Percentiles rank a stretch among this genome's conserved stretches.
These are phyloP conservation scores for Agapostemon virescens DNA, from an alignment of 2,888 invertebrate genomes.

Conservation along the genomic window DNA sequence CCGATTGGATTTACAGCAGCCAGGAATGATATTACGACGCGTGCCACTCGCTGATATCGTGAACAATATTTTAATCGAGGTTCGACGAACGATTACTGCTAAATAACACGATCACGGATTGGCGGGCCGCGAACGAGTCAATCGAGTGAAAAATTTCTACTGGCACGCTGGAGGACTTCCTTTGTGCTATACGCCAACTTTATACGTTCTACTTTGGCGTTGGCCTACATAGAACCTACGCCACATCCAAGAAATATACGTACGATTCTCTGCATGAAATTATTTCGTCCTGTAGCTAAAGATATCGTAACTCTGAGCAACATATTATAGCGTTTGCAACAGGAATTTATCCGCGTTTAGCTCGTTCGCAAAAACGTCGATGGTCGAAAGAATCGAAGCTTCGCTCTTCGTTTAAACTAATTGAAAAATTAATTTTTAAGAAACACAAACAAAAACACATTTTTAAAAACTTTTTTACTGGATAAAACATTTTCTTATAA, in stretches of 20 bases:
- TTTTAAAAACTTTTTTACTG: too few relatives aligned
- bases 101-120: slow-evolving; percentile 28
- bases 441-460: too few relatives aligned
- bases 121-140: slow-evolving; percentile 16
- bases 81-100: slow-evolving; percentile 18
- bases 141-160: slow-evolving; percentile 35
- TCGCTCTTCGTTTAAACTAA: too few relatives aligned
- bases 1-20: neutral
- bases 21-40: neutral
- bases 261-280: neutral
- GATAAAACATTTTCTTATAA: too few relatives aligned
- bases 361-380: neutral
- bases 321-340: neutral
- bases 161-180: neutral
- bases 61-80: slow-evolving; percentile 14
- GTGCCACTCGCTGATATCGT: slow-evolving; percentile 2
- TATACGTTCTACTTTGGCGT: slow-evolving; percentile 10
- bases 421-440: too few relatives aligned
- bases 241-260: neutral
- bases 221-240: slow-evolving; percentile 12
- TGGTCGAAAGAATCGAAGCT: too few relatives aligned
- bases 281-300: neutral
- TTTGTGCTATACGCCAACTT: slow-evolving; percentile 23
- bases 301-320: neutral
- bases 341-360: neutral